These are phyloP conservation scores for Podiceps cristatus DNA, from an alignment of 2,113 vertebrate species.

Conservation along the genomic window DNA sequence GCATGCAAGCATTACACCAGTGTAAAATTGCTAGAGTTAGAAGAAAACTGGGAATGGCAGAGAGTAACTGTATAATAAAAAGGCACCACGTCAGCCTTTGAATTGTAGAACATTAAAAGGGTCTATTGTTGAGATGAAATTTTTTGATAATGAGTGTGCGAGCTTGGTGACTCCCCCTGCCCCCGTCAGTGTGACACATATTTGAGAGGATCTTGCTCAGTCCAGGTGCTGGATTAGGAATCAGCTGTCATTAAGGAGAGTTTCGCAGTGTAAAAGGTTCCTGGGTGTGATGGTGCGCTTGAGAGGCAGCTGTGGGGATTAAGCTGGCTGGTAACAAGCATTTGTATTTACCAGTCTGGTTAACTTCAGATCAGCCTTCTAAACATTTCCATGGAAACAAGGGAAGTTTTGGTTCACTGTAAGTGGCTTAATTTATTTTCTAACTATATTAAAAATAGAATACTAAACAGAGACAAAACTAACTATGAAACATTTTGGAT, in stretches of 20 bases:
- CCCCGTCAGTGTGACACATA: background rate
- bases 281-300: constrained; percentile 71
- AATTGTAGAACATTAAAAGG: background rate
- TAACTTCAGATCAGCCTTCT: constrained; percentile 64
- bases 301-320: constrained; percentile 74
- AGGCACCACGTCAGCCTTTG: background rate
- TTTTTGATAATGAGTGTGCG: background rate
- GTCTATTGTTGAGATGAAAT: background rate
- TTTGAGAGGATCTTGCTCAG: constrained; percentile 31
- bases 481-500: constrained; percentile 24
- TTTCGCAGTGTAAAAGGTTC: constrained; percentile 59
- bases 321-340: constrained; percentile 63
- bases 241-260: constrained; percentile 78
- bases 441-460: constrained; percentile 24
- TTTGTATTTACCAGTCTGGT: constrained; percentile 70
- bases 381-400: constrained; percentile 85
- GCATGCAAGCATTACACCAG: background rate
- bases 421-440: constrained; percentile 82
- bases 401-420: constrained; percentile 86
- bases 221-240: constrained; percentile 77
- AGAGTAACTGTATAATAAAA: background rate
- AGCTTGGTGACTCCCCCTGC: background rate
- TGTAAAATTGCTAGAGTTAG: background rate
- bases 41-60: background rate
- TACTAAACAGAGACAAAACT: constrained; percentile 13